These are phyloP conservation scores for Aporrectodea caliginosa DNA, from an alignment of 1,140 invertebrate genomes.

Conservation along the genomic window DNA sequence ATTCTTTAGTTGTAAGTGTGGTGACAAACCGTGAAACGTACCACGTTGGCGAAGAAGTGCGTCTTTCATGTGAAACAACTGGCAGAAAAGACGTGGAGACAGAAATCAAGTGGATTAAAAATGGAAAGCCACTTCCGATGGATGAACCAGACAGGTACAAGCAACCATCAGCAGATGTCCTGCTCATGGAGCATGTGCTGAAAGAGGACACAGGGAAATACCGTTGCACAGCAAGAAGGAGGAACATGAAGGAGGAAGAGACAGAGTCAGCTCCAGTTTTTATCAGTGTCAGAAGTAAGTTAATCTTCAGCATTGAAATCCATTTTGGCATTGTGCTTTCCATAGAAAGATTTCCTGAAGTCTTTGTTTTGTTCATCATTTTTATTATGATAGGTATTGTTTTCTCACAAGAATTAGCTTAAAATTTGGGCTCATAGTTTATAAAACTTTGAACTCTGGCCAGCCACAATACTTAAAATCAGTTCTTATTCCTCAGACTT, in stretches of 20 bases:
- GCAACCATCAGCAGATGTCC: constrained; percentile 21
- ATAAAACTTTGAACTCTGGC: too few species aligned
- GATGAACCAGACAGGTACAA: constrained; percentile 23
- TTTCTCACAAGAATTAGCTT: too few species aligned
- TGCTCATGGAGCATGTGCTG: not conserved
- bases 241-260: not conserved
- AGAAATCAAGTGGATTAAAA: not conserved
- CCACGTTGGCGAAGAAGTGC: not conserved
- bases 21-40: not conserved
- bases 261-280: not conserved
- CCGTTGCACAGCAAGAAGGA: constrained; percentile 9
- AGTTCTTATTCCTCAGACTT: too few species aligned
- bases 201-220: constrained; percentile 9
- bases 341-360: too few species aligned
- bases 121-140: not conserved
- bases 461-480: too few species aligned
- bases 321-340: not conserved
- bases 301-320: constrained; percentile 6
- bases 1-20: not conserved
- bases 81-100: not conserved
- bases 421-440: too few species aligned
- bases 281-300: not conserved
- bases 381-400: too few species aligned
- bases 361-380: too few species aligned
- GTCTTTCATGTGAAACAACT: not conserved